Evolutionary conservation across 1,140 invertebrate genomes (phyloP).

Genomic region (Ceratitis capitata): DNA sequence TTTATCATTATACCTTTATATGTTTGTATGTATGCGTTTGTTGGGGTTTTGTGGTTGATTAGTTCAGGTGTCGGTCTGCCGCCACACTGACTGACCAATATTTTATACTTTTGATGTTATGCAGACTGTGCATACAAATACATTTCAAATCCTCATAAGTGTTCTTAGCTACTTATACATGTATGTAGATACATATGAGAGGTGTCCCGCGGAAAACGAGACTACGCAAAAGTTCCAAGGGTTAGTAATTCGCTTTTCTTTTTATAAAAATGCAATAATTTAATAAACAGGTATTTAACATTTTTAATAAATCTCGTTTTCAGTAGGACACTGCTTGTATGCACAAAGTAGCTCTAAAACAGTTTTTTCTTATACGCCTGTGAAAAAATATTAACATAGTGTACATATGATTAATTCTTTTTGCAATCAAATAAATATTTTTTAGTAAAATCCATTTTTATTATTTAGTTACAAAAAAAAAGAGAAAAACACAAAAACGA

Average conservation of each 20-base stretch:
- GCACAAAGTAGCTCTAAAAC: no score
- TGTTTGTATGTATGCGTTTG: neutral
- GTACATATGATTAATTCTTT: neutral
- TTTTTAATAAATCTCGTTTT: neutral
- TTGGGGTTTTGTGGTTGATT: neutral
- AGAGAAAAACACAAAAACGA: no score
- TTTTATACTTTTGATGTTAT: neutral
- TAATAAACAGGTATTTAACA: neutral
- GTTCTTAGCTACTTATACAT: neutral
- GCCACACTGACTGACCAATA: neutral
- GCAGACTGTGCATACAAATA: neutral
- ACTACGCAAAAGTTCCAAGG: no score
- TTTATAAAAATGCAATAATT: neutral
- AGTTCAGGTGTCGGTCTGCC: slow-evolving; percentile 27
- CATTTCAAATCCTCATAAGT: no score
- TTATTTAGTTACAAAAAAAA: neutral
- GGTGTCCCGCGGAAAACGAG: no score
- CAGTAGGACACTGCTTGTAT: neutral
- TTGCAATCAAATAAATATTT: neutral
- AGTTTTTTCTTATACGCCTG: neutral
- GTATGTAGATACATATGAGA: neutral
- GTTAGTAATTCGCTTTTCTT: no score
- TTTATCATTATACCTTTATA: no score
- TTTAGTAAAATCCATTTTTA: neutral
- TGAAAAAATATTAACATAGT: neutral